phyloP scores from a whole-genome alignment of 2,888 invertebrate species.

The Melieria omissa region DNA sequence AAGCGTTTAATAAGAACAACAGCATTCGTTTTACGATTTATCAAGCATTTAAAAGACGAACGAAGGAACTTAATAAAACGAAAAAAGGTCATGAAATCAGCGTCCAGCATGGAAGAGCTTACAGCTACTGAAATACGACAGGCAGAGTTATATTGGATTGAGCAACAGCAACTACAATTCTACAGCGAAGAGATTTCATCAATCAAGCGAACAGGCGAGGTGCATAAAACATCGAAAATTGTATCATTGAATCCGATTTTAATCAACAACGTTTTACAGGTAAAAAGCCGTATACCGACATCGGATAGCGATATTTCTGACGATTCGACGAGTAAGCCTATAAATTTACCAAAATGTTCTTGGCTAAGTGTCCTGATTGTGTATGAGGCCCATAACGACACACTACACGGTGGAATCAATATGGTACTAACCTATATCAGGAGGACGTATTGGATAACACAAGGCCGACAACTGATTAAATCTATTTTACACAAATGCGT shows the following conservation, averaged over 20 bases:
- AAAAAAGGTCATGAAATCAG: no score
- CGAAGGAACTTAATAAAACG: no score
- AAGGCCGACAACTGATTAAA: constrained; percentile 39
- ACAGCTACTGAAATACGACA: no score
- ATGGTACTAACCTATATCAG: constrained; percentile 22
- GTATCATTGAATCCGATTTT: no score
- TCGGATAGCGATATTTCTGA: constrained; percentile 12
- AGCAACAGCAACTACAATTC: no score
- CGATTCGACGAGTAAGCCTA: constrained; percentile 28
- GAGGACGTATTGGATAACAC: constrained; percentile 38
- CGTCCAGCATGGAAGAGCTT: no score
- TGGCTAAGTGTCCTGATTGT: constrained; percentile 34
- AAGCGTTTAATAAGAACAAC: not conserved
- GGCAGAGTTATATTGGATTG: no score
- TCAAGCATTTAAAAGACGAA: no score
- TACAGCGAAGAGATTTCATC: no score
- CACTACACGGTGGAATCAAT: constrained; percentile 37
- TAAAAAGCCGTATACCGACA: constrained; percentile 14
- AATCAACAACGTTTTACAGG: constrained; percentile 11
- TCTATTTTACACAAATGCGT: constrained; percentile 30
- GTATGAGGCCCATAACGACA: constrained; percentile 35
- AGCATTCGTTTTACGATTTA: no score
- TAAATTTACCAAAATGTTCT: constrained; percentile 39
- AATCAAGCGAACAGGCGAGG: no score
- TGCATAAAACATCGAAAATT: no score